Conservation (phyloP, 2,797 vertebrate species). For the Acipenser transmontanus region DNA sequence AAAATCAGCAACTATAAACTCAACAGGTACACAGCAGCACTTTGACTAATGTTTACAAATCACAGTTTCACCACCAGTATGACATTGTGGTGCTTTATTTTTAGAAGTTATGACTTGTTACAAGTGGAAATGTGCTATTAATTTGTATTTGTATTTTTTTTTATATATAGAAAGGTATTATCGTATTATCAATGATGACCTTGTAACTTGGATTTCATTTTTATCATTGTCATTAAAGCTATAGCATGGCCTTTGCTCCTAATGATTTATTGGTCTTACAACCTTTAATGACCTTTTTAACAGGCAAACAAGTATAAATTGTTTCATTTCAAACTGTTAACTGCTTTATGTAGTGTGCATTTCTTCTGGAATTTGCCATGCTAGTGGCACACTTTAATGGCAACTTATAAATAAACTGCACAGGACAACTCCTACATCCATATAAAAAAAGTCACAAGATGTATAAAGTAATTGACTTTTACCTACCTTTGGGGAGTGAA, state of each 20-base stretch:
- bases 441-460: constrained; percentile 23
- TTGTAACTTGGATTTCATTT: constrained; percentile 14
- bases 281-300: constrained; percentile 31
- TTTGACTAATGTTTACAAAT: too few species aligned
- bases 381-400: constrained; percentile 63
- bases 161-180: too few species aligned
- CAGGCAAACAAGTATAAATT: constrained; percentile 38
- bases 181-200: constrained; percentile 2
- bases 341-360: constrained; percentile 53
- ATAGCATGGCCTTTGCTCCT: constrained; percentile 22
- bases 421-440: constrained; percentile 47
- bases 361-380: constrained; percentile 41
- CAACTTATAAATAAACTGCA: constrained; percentile 62
- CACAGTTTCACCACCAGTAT: too few species aligned
- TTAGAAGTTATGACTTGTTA: too few species aligned
- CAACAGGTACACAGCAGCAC: too few species aligned
- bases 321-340: constrained; percentile 44
- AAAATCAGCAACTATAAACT: too few species aligned
- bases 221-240: constrained; percentile 12
- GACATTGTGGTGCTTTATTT: too few species aligned
- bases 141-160: too few species aligned
- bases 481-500: constrained; percentile 48
- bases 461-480: constrained; percentile 45
- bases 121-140: too few species aligned
- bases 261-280: constrained; percentile 33